Evolutionary conservation across 1,140 invertebrate genomes (phyloP), one percentile per base, ranked within the genome.

Genomic region (Solenopsis invicta): DNA sequence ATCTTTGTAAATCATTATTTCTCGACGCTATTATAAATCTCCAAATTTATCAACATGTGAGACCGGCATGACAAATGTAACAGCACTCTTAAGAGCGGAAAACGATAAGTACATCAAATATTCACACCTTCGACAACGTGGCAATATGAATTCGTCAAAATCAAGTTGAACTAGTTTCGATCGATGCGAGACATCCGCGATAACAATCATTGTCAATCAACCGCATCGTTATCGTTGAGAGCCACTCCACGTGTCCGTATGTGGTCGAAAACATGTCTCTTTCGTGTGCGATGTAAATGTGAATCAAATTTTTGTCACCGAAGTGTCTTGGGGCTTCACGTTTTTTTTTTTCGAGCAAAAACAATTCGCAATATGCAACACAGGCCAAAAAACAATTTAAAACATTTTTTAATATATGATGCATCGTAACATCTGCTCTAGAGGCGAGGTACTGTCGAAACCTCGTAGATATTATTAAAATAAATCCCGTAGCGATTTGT

Each of bases 191-290:
- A 21, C 56, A 64, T 66, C n/a, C 66, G 48, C 18, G 71, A 85
- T 78, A 84, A 88, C 80, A 71, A 78, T 75, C 59, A 74, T 80
- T 52, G 66, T 71, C 76, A 69, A 76, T 88, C 80, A 88, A 78
- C 69, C 81, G 50, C 72, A 85, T 72, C 66, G 78, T 72, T 85
- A 66, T 66, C 87, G 61, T 24, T 24, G 69, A 81, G 71, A 88
- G 62, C 81, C 74, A 71, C 66, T 86, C 66, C 21, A 52, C 48
- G n/a, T 66, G 29, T 45, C 54, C 77, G 45, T 64, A 29, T 69
- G 66, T 50, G 85, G 54, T 82, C 77, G 78, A 71, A 69, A 86
- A 50, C 37, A n/a, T 48, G 80, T 74, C 69, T 84, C 54, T 74
- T 84, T 84, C 3, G 41, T 48, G 29, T 24, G 67, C n/a, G 1